Percentiles rank a stretch among this genome's conserved stretches.
These are phyloP conservation scores for Odontophorus gujanensis DNA, from an alignment of 2,113 vertebrate genomes.

Conservation along the genomic window DNA sequence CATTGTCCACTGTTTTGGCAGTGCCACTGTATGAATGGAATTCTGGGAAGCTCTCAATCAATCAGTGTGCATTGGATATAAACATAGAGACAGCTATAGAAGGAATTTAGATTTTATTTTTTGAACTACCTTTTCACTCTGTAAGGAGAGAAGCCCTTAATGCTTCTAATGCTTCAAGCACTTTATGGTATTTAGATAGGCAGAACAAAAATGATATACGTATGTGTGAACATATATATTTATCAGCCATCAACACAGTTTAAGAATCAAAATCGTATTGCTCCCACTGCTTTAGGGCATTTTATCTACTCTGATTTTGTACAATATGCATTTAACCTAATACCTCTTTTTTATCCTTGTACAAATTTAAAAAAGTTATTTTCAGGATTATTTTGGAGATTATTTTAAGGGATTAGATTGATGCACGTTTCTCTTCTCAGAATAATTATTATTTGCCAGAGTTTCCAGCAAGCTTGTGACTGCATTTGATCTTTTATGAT, in stretches of 20 bases:
- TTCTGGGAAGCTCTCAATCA: background rate
- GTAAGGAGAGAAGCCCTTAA: background rate
- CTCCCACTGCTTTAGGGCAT: background rate
- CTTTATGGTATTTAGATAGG: background rate
- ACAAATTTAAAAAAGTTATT: conserved; percentile 57
- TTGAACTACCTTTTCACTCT: background rate
- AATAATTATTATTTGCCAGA: conserved; percentile 29
- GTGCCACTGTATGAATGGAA: background rate
- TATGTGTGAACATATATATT: background rate
- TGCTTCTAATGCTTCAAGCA: background rate
- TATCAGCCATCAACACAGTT: background rate
- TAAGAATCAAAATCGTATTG: background rate
- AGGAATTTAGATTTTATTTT: background rate
- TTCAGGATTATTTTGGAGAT: conserved; percentile 56
- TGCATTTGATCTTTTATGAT: conserved; percentile 10
- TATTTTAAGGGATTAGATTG: conserved; percentile 55
- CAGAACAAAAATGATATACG: background rate
- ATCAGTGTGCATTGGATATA: background rate
- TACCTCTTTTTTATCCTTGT: background rate
- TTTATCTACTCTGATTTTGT: background rate
- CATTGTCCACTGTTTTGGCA: background rate
- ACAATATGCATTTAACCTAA: conserved; percentile 14
- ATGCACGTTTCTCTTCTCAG: conserved; percentile 17
- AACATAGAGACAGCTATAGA: background rate
- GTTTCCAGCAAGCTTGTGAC: conserved; percentile 6